Evolutionary conservation across 2,888 invertebrate species (phyloP).

Genomic region (Dorcus hopei): DNA sequence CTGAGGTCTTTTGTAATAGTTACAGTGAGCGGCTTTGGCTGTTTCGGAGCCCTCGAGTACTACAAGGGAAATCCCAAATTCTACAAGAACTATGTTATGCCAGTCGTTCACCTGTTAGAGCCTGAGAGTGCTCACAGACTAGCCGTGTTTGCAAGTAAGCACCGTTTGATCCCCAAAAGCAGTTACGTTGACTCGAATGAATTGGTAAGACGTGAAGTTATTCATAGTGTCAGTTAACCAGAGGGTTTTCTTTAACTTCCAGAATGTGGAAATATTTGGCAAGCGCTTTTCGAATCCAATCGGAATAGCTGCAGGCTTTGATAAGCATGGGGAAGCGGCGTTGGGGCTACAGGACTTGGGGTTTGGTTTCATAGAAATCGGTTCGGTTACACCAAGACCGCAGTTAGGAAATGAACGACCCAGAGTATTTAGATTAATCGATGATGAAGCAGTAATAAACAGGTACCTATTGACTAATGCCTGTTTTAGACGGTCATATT

Average conservation of each 20-base stretch:
- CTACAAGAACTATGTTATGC: slow-evolving; percentile 71
- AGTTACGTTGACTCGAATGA: slow-evolving; percentile 59
- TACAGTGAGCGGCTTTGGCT: slow-evolving; percentile 61
- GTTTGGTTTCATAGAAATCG: slow-evolving; percentile 95
- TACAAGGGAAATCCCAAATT: slow-evolving; percentile 77
- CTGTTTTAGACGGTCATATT: too few relatives aligned
- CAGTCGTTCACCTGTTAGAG: slow-evolving; percentile 64
- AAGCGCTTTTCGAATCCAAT: slow-evolving; percentile 80
- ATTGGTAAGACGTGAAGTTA: slow-evolving; percentile 54
- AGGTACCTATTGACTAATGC: too few relatives aligned
- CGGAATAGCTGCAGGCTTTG: slow-evolving; percentile 98
- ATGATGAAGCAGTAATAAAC: slow-evolving; percentile 89
- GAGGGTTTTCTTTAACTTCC: slow-evolving; percentile 27
- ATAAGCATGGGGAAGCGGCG: slow-evolving; percentile 93
- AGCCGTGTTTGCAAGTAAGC: slow-evolving; percentile 73
- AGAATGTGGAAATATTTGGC: slow-evolving; percentile 72
- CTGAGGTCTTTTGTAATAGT: slow-evolving; percentile 64
- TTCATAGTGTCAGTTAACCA: neutral
- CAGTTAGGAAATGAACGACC: slow-evolving; percentile 93
- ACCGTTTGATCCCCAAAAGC: slow-evolving; percentile 66
- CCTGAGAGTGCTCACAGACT: slow-evolving; percentile 82
- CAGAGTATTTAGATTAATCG: slow-evolving; percentile 81
- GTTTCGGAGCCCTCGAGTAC: slow-evolving; percentile 66
- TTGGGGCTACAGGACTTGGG: slow-evolving; percentile 78
- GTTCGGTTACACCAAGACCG: slow-evolving; percentile 90